phyloP scores from a whole-genome alignment of 53 echinoderm and acorn worm genomes.

The Patiria pectinifera region DNA sequence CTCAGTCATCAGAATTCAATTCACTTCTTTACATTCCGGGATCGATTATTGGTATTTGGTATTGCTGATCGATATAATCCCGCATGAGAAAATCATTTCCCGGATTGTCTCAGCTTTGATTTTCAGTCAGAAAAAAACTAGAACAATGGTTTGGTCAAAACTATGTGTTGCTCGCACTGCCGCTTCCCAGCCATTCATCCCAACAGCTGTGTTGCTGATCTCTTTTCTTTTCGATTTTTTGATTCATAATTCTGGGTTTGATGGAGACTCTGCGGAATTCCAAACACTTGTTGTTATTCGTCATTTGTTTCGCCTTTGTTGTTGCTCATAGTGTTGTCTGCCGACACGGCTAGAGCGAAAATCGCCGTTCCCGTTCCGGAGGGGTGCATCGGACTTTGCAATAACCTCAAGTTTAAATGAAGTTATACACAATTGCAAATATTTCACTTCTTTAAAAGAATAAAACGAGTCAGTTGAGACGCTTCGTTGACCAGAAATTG shows the following conservation, averaged over 20 bases:
- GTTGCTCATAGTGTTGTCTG: conserved; percentile 17
- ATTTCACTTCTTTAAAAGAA: not conserved
- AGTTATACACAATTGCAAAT: not conserved
- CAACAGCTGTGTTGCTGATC: conserved; percentile 53
- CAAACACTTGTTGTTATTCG: not conserved
- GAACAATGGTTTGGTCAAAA: conserved; percentile 8
- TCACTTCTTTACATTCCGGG: conserved; percentile 58
- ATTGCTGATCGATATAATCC: conserved; percentile 28
- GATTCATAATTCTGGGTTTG: conserved; percentile 29
- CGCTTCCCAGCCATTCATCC: not conserved
- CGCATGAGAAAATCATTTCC: not conserved
- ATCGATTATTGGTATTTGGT: conserved; percentile 21
- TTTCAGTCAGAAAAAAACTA: conserved; percentile 34
- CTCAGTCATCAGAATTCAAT: conserved; percentile 41
- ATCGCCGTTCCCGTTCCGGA: conserved; percentile 25
- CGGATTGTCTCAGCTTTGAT: not conserved
- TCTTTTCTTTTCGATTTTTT: conserved; percentile 60
- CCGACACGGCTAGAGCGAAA: conserved; percentile 3
- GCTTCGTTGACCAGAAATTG: too few relatives aligned
- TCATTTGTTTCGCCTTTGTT: not conserved
- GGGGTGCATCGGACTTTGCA: not conserved
- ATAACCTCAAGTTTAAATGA: not conserved
- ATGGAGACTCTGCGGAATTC: not conserved
- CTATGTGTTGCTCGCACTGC: not conserved
- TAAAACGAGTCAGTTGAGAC: too few relatives aligned